phyloP scores from a whole-genome alignment of 1,140 invertebrate genomes.

The Drosophila ohnishii region DNA sequence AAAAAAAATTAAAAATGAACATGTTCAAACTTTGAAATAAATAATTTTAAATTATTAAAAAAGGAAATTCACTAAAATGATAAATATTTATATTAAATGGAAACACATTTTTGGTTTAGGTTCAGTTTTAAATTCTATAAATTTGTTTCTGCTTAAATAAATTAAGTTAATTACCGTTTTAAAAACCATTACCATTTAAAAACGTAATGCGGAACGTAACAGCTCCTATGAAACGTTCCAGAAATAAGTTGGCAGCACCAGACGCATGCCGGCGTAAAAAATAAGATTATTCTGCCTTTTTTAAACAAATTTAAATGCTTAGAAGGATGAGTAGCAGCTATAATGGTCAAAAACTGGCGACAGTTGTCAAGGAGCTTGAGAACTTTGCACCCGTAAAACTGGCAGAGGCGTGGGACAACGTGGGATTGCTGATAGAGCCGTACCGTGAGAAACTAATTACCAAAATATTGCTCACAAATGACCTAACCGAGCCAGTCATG shows the following conservation, averaged over 20 bases:
- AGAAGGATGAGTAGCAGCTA: conserved; percentile 52
- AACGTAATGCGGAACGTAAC: background rate
- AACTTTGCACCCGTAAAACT: conserved; percentile 88
- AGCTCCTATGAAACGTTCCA: background rate
- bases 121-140: no score
- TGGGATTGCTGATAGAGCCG: conserved; percentile 95
- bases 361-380: conserved; percentile 87
- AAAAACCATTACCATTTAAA: background rate
- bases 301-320: conserved; percentile 18
- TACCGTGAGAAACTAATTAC: conserved; percentile 85
- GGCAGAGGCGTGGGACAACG: conserved; percentile 97
- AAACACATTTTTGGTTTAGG: no score
- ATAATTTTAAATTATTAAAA: background rate
- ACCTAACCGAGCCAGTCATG: conserved; percentile 95
- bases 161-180: background rate
- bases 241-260: no score
- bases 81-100: background rate
- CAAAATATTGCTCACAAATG: conserved; percentile 95
- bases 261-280: background rate
- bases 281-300: background rate
- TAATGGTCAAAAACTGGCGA: conserved; percentile 84
- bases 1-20: background rate
- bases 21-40: no score
- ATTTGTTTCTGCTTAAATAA: background rate
- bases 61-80: no score